These are phyloP conservation scores for Leptosomus discolor DNA, from an alignment of 2,113 vertebrate species.

Conservation along the genomic window DNA sequence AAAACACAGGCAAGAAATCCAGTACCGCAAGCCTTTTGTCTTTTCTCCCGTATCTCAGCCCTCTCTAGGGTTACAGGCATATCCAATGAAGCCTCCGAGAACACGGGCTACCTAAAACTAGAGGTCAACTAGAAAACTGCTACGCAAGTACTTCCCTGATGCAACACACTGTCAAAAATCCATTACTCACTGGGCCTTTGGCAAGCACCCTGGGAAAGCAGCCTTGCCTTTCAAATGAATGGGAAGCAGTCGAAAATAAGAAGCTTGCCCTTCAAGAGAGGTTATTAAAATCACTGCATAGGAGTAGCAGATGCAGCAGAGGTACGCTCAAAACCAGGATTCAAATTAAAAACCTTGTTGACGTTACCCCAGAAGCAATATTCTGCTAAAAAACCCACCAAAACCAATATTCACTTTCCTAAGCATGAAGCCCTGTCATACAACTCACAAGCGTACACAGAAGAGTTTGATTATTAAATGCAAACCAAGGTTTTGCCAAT, in stretches of 20 bases:
- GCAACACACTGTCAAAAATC: neutral
- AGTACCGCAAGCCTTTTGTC: neutral
- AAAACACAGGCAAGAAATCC: neutral
- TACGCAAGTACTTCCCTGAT: neutral
- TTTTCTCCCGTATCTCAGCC: neutral
- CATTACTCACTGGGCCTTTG: conserved; percentile 43
- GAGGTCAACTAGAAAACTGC: conserved; percentile 38
- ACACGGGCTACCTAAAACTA: neutral
- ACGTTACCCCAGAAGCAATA: neutral
- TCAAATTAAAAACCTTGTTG: neutral
- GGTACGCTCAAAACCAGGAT: neutral
- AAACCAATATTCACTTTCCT: accelerated
- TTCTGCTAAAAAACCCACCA: neutral
- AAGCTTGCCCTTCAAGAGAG: conserved; percentile 14
- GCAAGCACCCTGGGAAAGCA: conserved; percentile 35
- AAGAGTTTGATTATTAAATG: neutral
- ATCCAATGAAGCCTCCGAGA: neutral
- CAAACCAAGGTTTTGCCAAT: neutral
- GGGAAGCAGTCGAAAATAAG: neutral
- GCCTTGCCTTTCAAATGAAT: neutral
- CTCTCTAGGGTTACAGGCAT: neutral
- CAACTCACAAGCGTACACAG: neutral
- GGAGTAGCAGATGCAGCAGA: neutral
- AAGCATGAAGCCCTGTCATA: accelerated
- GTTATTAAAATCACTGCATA: neutral